phyloP scores from a whole-genome alignment of 2,888 invertebrate genomes.

The Troides aeacus region DNA sequence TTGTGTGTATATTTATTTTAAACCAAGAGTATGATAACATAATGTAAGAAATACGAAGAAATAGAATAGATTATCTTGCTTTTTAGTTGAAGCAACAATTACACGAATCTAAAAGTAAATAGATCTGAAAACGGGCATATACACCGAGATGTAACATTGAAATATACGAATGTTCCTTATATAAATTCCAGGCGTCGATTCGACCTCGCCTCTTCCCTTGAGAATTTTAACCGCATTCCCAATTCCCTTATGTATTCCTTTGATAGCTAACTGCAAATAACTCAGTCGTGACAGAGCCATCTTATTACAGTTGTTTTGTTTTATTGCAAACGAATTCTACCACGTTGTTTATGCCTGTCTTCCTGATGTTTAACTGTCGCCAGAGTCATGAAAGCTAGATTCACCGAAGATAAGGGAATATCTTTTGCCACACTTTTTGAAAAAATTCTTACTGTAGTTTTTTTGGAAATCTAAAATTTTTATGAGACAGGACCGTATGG shows the following conservation, averaged over 20 bases:
- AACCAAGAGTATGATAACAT: no score
- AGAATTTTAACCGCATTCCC: conserved; percentile 30
- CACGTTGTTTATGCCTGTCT: background rate
- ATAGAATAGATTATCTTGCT: background rate
- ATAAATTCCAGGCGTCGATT: conserved; percentile 11
- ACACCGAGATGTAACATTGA: background rate
- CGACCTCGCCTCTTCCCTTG: conserved; percentile 26
- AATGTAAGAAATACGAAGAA: no score
- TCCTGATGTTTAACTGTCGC: background rate
- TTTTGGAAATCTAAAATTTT: no score
- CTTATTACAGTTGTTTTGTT: conserved; percentile 26
- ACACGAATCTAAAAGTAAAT: background rate
- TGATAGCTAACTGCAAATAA: conserved; percentile 41
- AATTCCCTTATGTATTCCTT: conserved; percentile 30
- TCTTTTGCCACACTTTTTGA: no score
- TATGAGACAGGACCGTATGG: no score
- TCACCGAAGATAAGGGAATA: no score
- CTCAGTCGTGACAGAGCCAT: conserved; percentile 33
- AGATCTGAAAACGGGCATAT: background rate
- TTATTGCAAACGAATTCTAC: conserved; percentile 6
- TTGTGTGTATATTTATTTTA: no score
- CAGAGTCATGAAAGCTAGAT: no score
- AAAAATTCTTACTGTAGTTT: no score
- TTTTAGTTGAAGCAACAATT: background rate
- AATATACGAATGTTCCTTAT: conserved; percentile 13